Evolutionary conservation across 2,797 vertebrate genomes (phyloP).

Genomic region (Todus mexicanus): DNA sequence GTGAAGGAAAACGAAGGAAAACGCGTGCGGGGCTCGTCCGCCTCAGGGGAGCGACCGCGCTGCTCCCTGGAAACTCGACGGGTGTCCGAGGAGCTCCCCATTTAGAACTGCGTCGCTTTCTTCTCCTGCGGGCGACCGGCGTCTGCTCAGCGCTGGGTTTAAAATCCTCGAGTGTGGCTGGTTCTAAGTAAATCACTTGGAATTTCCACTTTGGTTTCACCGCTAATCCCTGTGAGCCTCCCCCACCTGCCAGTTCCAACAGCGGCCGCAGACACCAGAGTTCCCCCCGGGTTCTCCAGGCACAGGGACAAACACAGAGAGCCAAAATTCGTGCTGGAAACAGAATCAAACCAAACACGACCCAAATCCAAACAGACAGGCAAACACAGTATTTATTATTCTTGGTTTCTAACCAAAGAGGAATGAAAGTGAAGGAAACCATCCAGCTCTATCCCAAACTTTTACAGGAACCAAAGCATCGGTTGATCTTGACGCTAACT

Average conservation of each 20-base stretch:
- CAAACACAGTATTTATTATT: not conserved
- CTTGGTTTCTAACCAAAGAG: not conserved
- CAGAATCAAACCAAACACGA: not conserved
- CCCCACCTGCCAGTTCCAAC: not conserved
- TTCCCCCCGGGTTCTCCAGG: not conserved
- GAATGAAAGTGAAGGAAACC: not conserved
- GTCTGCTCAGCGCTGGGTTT: not conserved
- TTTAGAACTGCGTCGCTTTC: not conserved
- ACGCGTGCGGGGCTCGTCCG: not conserved
- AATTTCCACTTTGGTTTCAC: not conserved
- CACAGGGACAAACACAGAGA: not conserved
- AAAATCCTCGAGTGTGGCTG: not conserved
- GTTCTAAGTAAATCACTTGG: not conserved
- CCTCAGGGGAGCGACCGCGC: not conserved
- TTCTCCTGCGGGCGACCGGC: not conserved
- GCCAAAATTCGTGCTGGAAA: fast-evolving
- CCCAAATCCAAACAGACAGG: not conserved
- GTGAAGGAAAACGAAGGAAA: not conserved
- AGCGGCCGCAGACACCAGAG: too few relatives aligned
- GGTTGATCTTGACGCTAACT: fast-evolving
- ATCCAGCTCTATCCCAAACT: not conserved
- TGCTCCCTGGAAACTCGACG: not conserved
- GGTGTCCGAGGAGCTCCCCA: not conserved
- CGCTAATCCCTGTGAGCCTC: fast-evolving
- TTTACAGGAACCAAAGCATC: fast-evolving